Conservation (phyloP, 1,140 invertebrate genomes). For the Augochlora pura region DNA sequence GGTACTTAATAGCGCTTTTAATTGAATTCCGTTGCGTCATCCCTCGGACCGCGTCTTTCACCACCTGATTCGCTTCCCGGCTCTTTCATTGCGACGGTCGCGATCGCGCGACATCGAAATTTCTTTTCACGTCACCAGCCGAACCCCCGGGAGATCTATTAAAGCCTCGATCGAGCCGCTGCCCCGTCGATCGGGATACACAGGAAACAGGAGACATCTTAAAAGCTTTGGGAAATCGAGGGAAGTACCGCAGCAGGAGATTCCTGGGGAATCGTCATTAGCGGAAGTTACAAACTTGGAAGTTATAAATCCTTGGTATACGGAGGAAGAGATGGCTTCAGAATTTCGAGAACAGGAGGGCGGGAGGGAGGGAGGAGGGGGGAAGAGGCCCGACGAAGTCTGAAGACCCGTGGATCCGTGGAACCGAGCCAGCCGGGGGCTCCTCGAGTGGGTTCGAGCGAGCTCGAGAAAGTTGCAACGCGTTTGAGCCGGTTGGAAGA, state of each 20-base stretch:
- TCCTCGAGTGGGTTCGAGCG: too few relatives aligned
- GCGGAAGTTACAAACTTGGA: background rate
- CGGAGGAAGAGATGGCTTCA: background rate
- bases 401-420: too few relatives aligned
- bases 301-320: background rate
- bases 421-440: too few relatives aligned
- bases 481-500: too few relatives aligned
- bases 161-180: background rate
- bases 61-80: constrained; percentile 17
- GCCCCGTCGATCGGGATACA: too few relatives aligned
- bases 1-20: too few relatives aligned
- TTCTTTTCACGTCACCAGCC: constrained; percentile 9
- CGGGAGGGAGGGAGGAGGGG: too few relatives aligned
- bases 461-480: too few relatives aligned
- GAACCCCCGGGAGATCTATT: background rate
- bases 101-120: constrained; percentile 25
- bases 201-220: background rate
- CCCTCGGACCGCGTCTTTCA: constrained; percentile 20
- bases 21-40: constrained; percentile 17
- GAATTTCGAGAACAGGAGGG: too few relatives aligned
- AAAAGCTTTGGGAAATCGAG: background rate
- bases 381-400: too few relatives aligned
- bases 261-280: background rate
- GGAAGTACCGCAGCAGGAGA: background rate
- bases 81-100: constrained; percentile 28